Evolutionary conservation across 2,797 vertebrate species (phyloP).

Genomic region (Hephaestus fuliginosus): DNA sequence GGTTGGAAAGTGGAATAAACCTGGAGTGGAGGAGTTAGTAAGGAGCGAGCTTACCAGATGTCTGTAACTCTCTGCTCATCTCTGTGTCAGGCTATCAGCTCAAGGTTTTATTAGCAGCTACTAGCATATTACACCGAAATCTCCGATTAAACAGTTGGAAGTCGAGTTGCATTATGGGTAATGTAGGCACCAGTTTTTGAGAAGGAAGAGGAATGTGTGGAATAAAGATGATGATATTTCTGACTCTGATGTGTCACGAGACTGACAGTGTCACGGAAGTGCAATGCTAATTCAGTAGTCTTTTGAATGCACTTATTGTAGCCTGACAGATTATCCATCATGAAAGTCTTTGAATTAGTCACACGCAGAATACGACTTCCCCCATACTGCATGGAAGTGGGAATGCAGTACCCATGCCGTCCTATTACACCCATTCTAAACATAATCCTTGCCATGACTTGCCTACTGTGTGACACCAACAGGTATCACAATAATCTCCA

Average conservation of each 20-base stretch:
- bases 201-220: not conserved
- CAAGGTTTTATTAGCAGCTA: not conserved
- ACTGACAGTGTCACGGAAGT: no score
- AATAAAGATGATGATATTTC: not conserved
- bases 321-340: not conserved
- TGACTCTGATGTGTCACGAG: not conserved
- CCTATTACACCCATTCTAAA: not conserved
- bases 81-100: not conserved
- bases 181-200: not conserved
- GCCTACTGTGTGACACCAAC: conserved; percentile 22
- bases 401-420: not conserved
- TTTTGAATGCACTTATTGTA: not conserved
- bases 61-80: not conserved
- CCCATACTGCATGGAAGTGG: not conserved
- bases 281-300: no score
- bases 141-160: not conserved
- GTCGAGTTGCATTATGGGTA: not conserved
- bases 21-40: not conserved
- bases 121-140: not conserved
- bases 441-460: conserved; percentile 4
- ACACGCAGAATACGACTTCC: not conserved
- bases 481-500: conserved; percentile 37
- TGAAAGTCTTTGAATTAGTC: not conserved
- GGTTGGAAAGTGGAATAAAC: not conserved
- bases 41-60: not conserved